A percentile compares a stretch with the other conserved stretches of the same genome.
Evolutionary conservation across 1,140 invertebrate genomes (phyloP).

Genomic region (Diachasma alloeum): DNA sequence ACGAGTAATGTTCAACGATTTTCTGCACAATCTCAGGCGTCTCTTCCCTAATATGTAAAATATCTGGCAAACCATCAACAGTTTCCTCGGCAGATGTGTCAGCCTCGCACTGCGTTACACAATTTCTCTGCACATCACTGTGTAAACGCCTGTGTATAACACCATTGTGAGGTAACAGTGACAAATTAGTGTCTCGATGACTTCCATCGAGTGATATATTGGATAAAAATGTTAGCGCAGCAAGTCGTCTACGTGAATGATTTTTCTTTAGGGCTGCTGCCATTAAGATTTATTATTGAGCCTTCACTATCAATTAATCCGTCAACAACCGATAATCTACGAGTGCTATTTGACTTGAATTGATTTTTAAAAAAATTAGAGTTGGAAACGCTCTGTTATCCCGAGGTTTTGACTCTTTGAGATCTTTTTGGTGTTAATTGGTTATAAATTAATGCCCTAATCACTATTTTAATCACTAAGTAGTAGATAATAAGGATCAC

Average conservation of each 20-base stretch:
- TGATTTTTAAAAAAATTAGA: background rate
- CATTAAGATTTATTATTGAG: slow-evolving; percentile 53
- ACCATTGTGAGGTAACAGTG: slow-evolving; percentile 65
- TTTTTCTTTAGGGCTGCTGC: slow-evolving; percentile 68
- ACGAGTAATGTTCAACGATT: slow-evolving; percentile 65
- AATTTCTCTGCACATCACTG: slow-evolving; percentile 38
- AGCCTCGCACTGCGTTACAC: slow-evolving; percentile 25
- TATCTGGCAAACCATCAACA: slow-evolving; percentile 35
- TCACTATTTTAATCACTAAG: slow-evolving; percentile 1
- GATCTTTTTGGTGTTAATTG: background rate
- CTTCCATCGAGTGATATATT: slow-evolving; percentile 95
- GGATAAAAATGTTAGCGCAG: slow-evolving; percentile 89
- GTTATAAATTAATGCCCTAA: slow-evolving; percentile 10
- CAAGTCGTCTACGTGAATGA: slow-evolving; percentile 77
- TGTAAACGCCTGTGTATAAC: slow-evolving; percentile 49
- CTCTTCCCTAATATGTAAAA: slow-evolving; percentile 20
- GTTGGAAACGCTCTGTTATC: too few species aligned
- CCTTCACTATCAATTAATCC: background rate
- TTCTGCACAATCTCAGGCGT: slow-evolving; percentile 31
- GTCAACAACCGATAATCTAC: background rate
- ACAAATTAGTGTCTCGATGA: slow-evolving; percentile 83
- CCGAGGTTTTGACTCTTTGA: background rate
- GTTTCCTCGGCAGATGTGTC: slow-evolving; percentile 41
- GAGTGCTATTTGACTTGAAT: background rate
- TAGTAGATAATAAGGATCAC: slow-evolving; percentile 33